A percentile compares a stretch with the other conserved stretches of the same genome.
These are phyloP conservation scores for Varroa destructor DNA, from an alignment of 1,140 invertebrate species.

Conservation along the genomic window DNA sequence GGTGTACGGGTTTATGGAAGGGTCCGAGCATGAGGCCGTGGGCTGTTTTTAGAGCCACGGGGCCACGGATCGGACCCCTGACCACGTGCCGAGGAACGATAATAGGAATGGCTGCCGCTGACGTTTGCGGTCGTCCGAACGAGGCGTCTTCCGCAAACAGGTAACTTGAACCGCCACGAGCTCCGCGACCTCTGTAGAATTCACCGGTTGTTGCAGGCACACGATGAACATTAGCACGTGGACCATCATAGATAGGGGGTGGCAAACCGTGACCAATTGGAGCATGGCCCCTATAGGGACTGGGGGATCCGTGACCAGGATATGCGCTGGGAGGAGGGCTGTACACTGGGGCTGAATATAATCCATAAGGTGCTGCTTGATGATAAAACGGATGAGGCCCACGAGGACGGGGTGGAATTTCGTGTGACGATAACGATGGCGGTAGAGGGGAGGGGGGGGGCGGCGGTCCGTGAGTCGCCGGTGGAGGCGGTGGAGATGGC, in stretches of 20 bases:
- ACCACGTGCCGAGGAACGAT: not conserved
- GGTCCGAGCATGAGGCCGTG: constrained; percentile 16
- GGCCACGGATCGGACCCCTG: constrained; percentile 9
- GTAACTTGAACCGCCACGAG: not conserved
- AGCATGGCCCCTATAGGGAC: not conserved
- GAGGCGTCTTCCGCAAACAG: not conserved
- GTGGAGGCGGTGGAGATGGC: not conserved
- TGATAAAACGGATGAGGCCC: not conserved
- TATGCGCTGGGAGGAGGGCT: not conserved
- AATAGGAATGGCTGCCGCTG: not conserved
- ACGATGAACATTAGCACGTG: not conserved
- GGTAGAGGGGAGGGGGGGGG: not conserved
- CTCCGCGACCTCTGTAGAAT: constrained; percentile 6
- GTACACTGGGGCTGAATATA: not conserved
- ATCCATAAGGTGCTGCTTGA: not conserved
- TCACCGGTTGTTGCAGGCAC: not conserved
- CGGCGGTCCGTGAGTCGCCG: not conserved
- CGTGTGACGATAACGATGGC: not conserved
- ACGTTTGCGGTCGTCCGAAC: not conserved
- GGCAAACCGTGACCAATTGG: not conserved
- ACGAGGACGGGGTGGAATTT: not conserved
- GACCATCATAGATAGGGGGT: not conserved
- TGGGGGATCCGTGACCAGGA: not conserved
- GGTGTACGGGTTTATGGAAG: constrained; percentile 2
- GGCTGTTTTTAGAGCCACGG: not conserved